Percentiles rank a stretch among this genome's conserved stretches.
Conservation (phyloP, 2,797 vertebrate species). For the Pogonophryne albipinna region DNA sequence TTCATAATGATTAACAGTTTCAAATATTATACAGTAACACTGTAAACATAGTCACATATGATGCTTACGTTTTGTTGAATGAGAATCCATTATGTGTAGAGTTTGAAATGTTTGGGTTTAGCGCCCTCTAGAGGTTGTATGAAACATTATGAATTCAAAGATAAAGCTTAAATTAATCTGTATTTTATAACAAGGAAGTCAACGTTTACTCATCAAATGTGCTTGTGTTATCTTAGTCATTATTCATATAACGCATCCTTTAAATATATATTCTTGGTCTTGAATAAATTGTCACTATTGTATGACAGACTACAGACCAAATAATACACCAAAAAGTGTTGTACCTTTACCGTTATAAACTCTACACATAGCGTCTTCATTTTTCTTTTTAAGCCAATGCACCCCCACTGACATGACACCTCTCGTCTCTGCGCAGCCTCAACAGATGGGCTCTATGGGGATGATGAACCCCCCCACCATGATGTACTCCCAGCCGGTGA, state of each 20-base stretch:
- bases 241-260: background rate
- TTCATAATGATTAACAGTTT: background rate
- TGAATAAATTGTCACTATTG: background rate
- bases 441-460: slow-evolving; percentile 95
- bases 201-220: background rate
- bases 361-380: background rate
- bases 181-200: background rate
- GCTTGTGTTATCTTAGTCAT: background rate
- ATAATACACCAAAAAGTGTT: too few species aligned
- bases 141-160: background rate
- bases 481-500: slow-evolving; percentile 97
- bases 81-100: background rate
- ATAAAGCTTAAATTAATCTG: background rate
- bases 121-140: background rate
- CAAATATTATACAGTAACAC: background rate
- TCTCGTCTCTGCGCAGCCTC: slow-evolving; percentile 85
- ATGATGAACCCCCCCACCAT: slow-evolving; percentile 98
- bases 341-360: too few species aligned
- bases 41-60: background rate
- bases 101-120: background rate
- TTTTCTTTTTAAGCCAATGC: background rate
- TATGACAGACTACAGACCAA: background rate
- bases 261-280: background rate
- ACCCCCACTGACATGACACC: background rate
- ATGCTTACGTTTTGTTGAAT: background rate